These are phyloP conservation scores for Astur gentilis DNA, from an alignment of 2,113 vertebrate genomes.

Conservation along the genomic window DNA sequence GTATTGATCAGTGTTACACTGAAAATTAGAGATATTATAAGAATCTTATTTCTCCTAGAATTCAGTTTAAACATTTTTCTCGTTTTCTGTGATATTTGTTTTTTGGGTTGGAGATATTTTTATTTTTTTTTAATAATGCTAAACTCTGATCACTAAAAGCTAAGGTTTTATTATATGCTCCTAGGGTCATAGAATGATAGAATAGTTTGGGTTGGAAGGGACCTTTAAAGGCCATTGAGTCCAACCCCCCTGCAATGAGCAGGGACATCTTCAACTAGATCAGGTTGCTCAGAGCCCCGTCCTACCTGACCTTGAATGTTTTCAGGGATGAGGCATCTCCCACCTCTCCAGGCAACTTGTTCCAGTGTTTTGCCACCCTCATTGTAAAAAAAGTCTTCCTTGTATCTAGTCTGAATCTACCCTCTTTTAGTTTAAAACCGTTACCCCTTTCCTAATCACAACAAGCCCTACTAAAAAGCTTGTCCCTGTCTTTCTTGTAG, in stretches of 20 bases:
- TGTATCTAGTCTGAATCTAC: not conserved
- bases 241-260: not conserved
- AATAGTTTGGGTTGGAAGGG: not conserved
- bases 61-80: not conserved
- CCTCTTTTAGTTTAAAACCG: not conserved
- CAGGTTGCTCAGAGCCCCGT: not conserved
- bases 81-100: not conserved
- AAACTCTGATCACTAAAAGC: not conserved
- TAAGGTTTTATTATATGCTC: not conserved
- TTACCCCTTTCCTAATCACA: not conserved
- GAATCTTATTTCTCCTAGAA: not conserved
- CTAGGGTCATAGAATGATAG: not conserved
- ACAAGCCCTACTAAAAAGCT: not conserved
- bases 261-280: not conserved
- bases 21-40: not conserved
- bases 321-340: no score
- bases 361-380: not conserved
- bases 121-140: not conserved
- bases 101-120: not conserved
- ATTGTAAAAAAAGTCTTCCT: not conserved
- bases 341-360: not conserved
- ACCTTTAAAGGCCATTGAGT: not conserved
- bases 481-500: no score
- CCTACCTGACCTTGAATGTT: not conserved
- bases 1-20: fast-evolving